Base-by-base conservation (phyloP, 2,797 vertebrate genomes). In the Cirrhinus molitorella region DNA sequence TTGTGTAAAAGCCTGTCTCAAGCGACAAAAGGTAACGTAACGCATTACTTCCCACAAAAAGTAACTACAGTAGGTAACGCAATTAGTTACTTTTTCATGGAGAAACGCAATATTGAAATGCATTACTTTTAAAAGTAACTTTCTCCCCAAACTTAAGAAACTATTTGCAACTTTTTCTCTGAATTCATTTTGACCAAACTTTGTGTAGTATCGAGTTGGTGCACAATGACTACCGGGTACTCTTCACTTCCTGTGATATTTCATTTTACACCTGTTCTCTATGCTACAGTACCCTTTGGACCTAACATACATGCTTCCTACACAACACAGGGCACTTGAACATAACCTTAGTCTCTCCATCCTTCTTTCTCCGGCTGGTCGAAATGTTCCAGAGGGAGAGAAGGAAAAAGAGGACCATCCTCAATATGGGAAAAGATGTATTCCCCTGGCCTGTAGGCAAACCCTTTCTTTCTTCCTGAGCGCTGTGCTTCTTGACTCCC, bases 391-490 rank as follows among this genome's bases (percentile, higher is more conserved):
- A 49, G 45, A 43, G 57, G 13, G 66, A 71, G 37, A 65, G n/a
- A 21, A 4, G 23, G 19, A 71, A 45, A 51, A 82, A 47, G 59
- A 28, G 16, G 40, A 73, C 28, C 53, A 67, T 71, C 25, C 34
- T 40, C 17, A 76, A 71, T 19, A 51, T 95, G 95, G 96, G 96
- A 96, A 95, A 96, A 95, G 95, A 95, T 94, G 95, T 94, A 95
- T 95, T 95, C 94, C 95, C 92, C 91, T 92, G 76, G 92, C 94
- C 91, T 92, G 83, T 90, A 95, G 94, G 94, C 93, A 88, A 88
- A 81, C 77, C 67, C 43, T 82, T 73, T 45, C 25, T 66, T 89
- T 86, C 72, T 79, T 71, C 57, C 75, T 61, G 49, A 85, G 49
- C 17, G 11, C 68, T 53, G n/a, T 43, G 31, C 25, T 68, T 70